These are phyloP conservation scores for Xestia c-nigrum DNA, from an alignment of 2,888 invertebrate genomes.

Conservation along the genomic window DNA sequence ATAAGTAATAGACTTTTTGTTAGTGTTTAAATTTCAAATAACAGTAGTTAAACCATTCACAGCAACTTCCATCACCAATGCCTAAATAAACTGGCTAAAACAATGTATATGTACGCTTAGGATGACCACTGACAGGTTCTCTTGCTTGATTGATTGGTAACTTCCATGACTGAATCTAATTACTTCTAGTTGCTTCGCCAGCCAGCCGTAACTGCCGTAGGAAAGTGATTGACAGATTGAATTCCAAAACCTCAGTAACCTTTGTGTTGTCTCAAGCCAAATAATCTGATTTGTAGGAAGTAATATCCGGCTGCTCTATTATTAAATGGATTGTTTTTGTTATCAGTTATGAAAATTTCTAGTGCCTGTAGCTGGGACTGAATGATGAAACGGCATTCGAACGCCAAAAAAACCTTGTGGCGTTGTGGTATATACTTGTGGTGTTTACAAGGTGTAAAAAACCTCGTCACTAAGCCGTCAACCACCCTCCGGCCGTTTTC, in stretches of 20 bases:
- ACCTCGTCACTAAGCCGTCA: no score
- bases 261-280: neutral
- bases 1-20: neutral
- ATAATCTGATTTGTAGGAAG: slow-evolving; percentile 12
- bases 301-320: neutral
- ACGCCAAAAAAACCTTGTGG: no score
- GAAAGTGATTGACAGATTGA: slow-evolving; percentile 17
- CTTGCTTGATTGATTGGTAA: slow-evolving; percentile 20
- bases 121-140: neutral
- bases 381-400: no score
- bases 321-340: neutral
- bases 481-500: no score
- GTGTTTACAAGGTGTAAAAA: no score
- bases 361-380: neutral
- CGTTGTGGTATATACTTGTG: no score
- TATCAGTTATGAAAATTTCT: neutral
- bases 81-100: neutral
- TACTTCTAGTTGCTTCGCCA: slow-evolving; percentile 3
- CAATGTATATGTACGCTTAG: neutral
- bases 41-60: neutral
- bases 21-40: neutral
- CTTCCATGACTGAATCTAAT: slow-evolving; percentile 29
- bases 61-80: neutral
- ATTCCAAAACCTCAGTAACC: slow-evolving; percentile 2
- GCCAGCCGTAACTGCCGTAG: neutral